Evolutionary conservation across 2,113 vertebrate species (phyloP).

Genomic region (Ammodytes marinus): DNA sequence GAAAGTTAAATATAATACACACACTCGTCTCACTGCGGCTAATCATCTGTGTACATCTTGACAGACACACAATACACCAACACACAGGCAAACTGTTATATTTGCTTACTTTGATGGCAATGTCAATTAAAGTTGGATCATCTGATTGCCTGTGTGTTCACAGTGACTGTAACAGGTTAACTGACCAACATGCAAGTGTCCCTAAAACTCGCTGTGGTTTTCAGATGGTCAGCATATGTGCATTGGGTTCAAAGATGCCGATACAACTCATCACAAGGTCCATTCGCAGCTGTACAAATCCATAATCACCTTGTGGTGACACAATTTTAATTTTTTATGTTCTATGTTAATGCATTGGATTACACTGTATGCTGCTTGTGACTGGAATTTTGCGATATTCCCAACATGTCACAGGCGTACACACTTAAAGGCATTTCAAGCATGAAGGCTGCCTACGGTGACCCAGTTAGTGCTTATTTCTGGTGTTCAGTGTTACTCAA

Average conservation of each 20-base stretch:
- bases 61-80: conserved; percentile 10
- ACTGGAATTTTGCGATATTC: background rate
- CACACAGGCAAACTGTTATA: conserved; percentile 2
- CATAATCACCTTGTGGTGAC: background rate
- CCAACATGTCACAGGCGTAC: background rate
- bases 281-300: too few relatives aligned
- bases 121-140: background rate
- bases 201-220: background rate
- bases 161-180: background rate
- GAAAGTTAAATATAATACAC: conserved; percentile 7
- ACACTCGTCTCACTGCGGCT: conserved; percentile 8
- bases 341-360: background rate
- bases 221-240: background rate
- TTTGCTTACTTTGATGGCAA: background rate
- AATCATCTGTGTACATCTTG: conserved; percentile 19
- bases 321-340: background rate
- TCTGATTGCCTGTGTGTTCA: background rate
- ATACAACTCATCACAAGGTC: background rate
- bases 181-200: background rate
- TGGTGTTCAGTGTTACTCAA: conserved; percentile 50
- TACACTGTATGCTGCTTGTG: background rate
- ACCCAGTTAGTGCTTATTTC: conserved; percentile 57
- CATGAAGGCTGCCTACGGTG: conserved; percentile 21
- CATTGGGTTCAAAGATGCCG: background rate
- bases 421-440: conserved; percentile 1